phyloP scores from a whole-genome alignment of 2,888 invertebrate species.

The Drosophila maculinotata region DNA sequence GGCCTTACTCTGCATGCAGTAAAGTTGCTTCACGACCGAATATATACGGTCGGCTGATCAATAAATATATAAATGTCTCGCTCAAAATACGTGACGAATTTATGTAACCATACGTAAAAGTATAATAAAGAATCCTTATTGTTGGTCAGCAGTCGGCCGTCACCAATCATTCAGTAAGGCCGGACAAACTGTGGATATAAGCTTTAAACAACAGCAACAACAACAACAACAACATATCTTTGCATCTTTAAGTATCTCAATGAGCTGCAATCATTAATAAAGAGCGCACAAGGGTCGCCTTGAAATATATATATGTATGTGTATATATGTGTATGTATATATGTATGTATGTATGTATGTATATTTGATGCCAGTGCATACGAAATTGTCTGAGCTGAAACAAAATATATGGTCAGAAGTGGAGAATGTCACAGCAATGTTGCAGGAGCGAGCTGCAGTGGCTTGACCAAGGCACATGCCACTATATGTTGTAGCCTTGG shows the following conservation, averaged over 20 bases:
- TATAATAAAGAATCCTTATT: not conserved
- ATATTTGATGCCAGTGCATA: slow-evolving; percentile 10
- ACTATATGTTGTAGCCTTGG: slow-evolving; percentile 34
- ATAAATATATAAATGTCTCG: not conserved
- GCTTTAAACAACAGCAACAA: slow-evolving; percentile 14
- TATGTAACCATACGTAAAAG: too few species aligned
- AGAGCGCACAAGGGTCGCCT: slow-evolving; percentile 7
- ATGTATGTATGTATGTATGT: not conserved
- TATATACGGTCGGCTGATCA: too few species aligned
- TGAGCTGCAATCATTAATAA: slow-evolving; percentile 37
- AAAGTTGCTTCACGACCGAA: too few species aligned
- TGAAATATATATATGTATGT: not conserved
- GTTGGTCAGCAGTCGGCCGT: too few species aligned
- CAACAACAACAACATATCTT: slow-evolving; percentile 16
- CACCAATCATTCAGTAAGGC: too few species aligned
- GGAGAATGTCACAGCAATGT: slow-evolving; percentile 36
- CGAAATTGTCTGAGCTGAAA: slow-evolving; percentile 30
- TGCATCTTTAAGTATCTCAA: slow-evolving; percentile 5
- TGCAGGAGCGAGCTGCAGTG: slow-evolving; percentile 13
- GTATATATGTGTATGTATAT: not conserved
- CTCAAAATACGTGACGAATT: not conserved
- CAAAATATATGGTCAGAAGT: slow-evolving; percentile 47
- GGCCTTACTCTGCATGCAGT: too few species aligned
- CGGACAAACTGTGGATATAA: not conserved
- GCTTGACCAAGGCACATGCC: slow-evolving; percentile 39